Percentiles rank a stretch among this genome's conserved stretches.
Evolutionary conservation across 2,888 invertebrate species (phyloP).

Genomic region (Ditula angustiorana): DNA sequence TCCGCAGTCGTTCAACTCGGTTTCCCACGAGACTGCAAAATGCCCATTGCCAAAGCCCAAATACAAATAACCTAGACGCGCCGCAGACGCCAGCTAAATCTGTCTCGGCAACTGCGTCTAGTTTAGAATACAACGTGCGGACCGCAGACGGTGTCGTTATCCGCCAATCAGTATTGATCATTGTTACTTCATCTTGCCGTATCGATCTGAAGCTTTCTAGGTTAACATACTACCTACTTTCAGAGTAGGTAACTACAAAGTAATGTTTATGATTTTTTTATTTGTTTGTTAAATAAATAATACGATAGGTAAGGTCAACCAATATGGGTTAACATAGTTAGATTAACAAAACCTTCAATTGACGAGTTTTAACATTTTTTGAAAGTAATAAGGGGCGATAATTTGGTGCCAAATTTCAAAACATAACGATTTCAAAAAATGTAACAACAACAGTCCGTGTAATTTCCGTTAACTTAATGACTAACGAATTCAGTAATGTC

Average conservation of each 20-base stretch:
- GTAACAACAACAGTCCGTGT: too few species aligned
- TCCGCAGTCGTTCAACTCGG: slow-evolving; percentile 84
- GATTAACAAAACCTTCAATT: not conserved
- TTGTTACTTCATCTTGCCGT: slow-evolving; percentile 46
- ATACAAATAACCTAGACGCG: slow-evolving; percentile 83
- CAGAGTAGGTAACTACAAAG: not conserved
- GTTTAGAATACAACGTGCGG: slow-evolving; percentile 61
- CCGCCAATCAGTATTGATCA: slow-evolving; percentile 53
- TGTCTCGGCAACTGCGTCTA: slow-evolving; percentile 68
- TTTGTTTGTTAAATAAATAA: not conserved
- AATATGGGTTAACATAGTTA: not conserved
- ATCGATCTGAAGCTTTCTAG: slow-evolving; percentile 44
- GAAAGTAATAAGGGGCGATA: not conserved
- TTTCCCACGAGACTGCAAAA: slow-evolving; percentile 83
- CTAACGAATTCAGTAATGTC: not conserved
- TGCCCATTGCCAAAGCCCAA: slow-evolving; percentile 82
- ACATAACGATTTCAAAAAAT: too few species aligned
- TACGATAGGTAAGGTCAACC: not conserved
- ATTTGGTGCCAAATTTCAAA: not conserved
- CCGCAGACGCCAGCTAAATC: slow-evolving; percentile 80
- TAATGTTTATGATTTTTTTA: too few species aligned
- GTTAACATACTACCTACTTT: slow-evolving; percentile 17
- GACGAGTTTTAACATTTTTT: not conserved
- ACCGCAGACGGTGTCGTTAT: slow-evolving; percentile 56
- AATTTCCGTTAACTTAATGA: not conserved